phyloP scores from a whole-genome alignment of 2,113 vertebrate species.

The Hippocampus mohnikei region DNA sequence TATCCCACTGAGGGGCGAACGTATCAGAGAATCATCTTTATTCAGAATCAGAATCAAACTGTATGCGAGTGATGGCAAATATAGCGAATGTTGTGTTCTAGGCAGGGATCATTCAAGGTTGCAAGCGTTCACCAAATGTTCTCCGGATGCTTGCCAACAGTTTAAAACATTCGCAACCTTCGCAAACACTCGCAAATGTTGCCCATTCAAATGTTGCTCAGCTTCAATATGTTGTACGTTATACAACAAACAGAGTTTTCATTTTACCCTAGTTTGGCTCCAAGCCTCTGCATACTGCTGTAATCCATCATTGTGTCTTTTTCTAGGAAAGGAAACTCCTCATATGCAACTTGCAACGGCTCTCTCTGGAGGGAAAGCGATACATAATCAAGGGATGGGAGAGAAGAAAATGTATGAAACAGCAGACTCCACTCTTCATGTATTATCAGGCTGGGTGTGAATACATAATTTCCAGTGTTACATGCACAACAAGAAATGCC shows the following conservation, averaged over 20 bases:
- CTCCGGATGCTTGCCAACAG: too few relatives aligned
- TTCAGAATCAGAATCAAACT: too few relatives aligned
- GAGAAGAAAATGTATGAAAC: not conserved
- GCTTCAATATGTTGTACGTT: not conserved
- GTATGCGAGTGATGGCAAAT: too few relatives aligned
- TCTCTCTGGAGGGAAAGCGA: slow-evolving; percentile 72
- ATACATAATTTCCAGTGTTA: not conserved
- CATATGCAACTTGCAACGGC: slow-evolving; percentile 73
- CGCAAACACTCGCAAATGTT: too few relatives aligned
- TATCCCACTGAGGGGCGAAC: too few relatives aligned
- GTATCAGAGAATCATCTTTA: too few relatives aligned
- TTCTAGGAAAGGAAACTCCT: slow-evolving; percentile 89
- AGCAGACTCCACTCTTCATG: not conserved
- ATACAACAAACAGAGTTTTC: not conserved
- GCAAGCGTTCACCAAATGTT: too few relatives aligned
- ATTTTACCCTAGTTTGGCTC: slow-evolving; percentile 89
- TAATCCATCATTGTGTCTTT: slow-evolving; percentile 85
- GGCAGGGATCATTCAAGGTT: too few relatives aligned
- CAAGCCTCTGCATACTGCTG: slow-evolving; percentile 90
- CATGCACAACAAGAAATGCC: not conserved
- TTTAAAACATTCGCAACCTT: too few relatives aligned
- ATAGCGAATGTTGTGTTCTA: too few relatives aligned
- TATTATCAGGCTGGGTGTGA: not conserved
- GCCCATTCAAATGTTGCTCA: too few relatives aligned
- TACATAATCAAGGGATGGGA: not conserved